These are phyloP conservation scores for Panzeria rudis DNA, from an alignment of 2,888 invertebrate genomes.

Conservation along the genomic window DNA sequence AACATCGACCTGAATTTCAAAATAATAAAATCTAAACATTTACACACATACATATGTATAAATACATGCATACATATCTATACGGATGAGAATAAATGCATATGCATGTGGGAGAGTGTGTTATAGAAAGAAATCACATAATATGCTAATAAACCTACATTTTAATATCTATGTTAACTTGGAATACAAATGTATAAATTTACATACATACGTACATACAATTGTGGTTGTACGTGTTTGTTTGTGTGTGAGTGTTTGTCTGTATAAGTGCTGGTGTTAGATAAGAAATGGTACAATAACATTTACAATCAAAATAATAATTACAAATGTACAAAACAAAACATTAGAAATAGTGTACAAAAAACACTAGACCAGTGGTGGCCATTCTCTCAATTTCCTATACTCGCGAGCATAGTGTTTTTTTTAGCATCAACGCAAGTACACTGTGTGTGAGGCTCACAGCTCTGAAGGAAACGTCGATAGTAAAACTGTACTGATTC, in stretches of 20 bases:
- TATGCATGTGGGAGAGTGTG: constrained; percentile 2
- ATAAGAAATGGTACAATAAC: constrained; percentile 59
- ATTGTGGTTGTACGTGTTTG: neutral
- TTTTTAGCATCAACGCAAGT: too few relatives aligned
- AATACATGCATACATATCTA: constrained; percentile 37
- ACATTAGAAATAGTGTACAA: neutral
- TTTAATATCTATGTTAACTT: constrained; percentile 42
- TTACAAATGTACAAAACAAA: constrained; percentile 59
- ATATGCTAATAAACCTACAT: constrained; percentile 69
- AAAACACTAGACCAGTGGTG: too few relatives aligned
- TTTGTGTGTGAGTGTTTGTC: neutral
- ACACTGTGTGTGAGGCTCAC: too few relatives aligned
- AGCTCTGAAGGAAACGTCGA: too few relatives aligned
- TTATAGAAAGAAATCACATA: constrained; percentile 47
- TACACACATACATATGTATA: constrained; percentile 5
- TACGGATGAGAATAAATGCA: constrained; percentile 7
- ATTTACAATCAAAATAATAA: constrained; percentile 68
- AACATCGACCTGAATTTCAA: constrained; percentile 59
- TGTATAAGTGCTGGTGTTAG: constrained; percentile 33
- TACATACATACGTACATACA: constrained; percentile 4
- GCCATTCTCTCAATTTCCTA: too few relatives aligned
- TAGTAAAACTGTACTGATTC: too few relatives aligned
- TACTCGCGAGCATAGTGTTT: too few relatives aligned
- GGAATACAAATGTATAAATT: neutral
- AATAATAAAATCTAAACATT: constrained; percentile 27